A percentile compares a stretch with the other conserved stretches of the same genome.
Conservation (phyloP, 2,888 invertebrate species). For the Dasypolia templi region DNA sequence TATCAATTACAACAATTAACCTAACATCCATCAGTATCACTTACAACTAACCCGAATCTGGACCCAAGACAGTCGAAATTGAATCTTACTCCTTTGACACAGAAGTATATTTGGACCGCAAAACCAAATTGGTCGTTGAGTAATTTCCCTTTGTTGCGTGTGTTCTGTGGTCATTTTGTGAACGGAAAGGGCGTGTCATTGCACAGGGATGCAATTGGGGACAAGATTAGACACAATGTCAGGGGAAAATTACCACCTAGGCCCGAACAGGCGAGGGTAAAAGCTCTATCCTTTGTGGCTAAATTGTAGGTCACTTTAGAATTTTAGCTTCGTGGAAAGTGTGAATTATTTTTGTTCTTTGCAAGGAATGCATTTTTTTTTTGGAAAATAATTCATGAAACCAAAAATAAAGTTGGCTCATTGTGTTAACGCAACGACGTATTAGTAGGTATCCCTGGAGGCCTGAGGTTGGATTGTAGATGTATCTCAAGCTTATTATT, state of each 20-base stretch:
- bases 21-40: conserved; percentile 59
- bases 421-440: conserved; percentile 18
- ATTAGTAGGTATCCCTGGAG: not conserved
- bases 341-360: not conserved
- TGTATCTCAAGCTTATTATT: conserved; percentile 15
- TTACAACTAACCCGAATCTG: conserved; percentile 31
- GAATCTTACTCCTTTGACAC: conserved; percentile 50
- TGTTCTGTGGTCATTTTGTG: conserved; percentile 56
- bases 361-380: not conserved
- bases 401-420: conserved; percentile 3
- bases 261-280: not conserved
- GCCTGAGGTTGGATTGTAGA: not conserved
- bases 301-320: conserved; percentile 29
- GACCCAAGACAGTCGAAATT: conserved; percentile 33
- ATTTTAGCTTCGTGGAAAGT: conserved; percentile 1
- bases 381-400: conserved; percentile 1
- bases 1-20: conserved; percentile 62
- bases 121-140: conserved; percentile 43
- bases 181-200: conserved; percentile 52
- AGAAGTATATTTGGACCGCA: conserved; percentile 39
- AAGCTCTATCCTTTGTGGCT: conserved; percentile 41
- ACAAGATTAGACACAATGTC: conserved; percentile 69
- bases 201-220: conserved; percentile 58
- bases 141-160: conserved; percentile 57
- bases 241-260: conserved; percentile 73